Conservation (phyloP, 2,888 invertebrate genomes). For the Hylaea fasciaria region DNA sequence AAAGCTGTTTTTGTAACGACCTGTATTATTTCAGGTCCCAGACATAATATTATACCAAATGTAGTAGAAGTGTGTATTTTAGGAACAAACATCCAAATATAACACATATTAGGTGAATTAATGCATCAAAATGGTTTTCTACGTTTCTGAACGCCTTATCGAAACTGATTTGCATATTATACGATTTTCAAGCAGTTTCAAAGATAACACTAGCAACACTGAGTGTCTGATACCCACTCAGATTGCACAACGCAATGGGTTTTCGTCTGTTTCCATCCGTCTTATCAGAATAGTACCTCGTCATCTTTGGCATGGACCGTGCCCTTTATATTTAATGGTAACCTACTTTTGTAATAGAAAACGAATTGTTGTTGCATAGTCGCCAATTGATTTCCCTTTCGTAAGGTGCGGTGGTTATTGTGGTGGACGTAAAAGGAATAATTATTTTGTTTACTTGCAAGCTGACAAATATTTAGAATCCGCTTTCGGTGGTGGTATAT, state of each 20-base stretch:
- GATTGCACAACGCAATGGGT: slow-evolving; percentile 36
- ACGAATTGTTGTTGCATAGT: slow-evolving; percentile 35
- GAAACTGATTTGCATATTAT: too few relatives aligned
- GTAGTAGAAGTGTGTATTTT: too few relatives aligned
- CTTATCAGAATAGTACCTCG: slow-evolving; percentile 37
- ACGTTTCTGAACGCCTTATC: too few relatives aligned
- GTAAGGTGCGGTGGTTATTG: slow-evolving; percentile 28
- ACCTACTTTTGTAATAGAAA: slow-evolving; percentile 38
- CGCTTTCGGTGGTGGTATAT: not conserved
- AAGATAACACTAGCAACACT: slow-evolving; percentile 11
- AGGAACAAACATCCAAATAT: too few relatives aligned
- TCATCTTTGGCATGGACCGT: slow-evolving; percentile 31
- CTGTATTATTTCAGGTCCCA: too few relatives aligned
- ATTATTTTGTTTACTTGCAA: slow-evolving; percentile 12
- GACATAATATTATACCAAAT: too few relatives aligned
- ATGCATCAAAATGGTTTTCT: too few relatives aligned
- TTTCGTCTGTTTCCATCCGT: slow-evolving; percentile 39
- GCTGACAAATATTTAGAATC: not conserved
- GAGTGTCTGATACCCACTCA: slow-evolving; percentile 35
- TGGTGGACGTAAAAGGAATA: slow-evolving; percentile 4
- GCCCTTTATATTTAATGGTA: slow-evolving; percentile 36
- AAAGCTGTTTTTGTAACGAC: too few relatives aligned
- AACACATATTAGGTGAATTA: too few relatives aligned
- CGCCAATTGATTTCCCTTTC: slow-evolving; percentile 40
- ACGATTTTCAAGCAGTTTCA: not conserved